Evolutionary conservation across 2,113 vertebrate genomes (phyloP), one percentile per base, ranked within the genome.

Genomic region (Polyodon spathula): DNA sequence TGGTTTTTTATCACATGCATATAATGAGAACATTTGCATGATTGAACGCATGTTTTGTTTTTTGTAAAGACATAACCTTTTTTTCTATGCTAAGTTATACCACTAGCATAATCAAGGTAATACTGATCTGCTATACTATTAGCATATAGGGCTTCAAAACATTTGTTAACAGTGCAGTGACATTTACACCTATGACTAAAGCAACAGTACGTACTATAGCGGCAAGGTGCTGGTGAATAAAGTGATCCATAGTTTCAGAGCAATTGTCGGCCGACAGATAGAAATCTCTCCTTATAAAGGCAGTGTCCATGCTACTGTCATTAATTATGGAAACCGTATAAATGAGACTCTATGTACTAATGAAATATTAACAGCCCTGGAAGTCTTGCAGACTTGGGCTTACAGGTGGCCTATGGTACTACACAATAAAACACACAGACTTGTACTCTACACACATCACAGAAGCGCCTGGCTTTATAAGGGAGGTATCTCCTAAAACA

Each of bases 191-290:
- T 87, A 86, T 84, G 85, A 90, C 91, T 86, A 90, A 92, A 90
- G 87, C 83, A 84, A 90, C 88, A 87, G 82, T 85, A 90, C 86
- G 86, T 84, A 86, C 78, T 68, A 89, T 77, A 76, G 85, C 76
- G 75, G 78, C 87, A 88, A 89, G 87, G 88, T 89, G 86, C 88
- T 86, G 86, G 89, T 89, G 90, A 88, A 88, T 86, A 85, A 92
- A 90, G 83, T 90, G 80, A 76, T 80, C 85, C 82, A 84, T 85
- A 86, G 85, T 86, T 83, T 85, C 84, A 85, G 79, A 77, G 91
- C 86, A 87, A 82, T 86, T 86, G 80, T 78, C 72, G 76, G 87
- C 88, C 88, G 88, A 81, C 72, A 79, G 81, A 79, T 72, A 81
- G 76, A 75, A 75, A 82, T 81, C 81, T 78, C 80, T 85, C 78